These are phyloP conservation scores for Lycophotia porphyrea DNA, from an alignment of 2,888 invertebrate genomes.

Conservation along the genomic window DNA sequence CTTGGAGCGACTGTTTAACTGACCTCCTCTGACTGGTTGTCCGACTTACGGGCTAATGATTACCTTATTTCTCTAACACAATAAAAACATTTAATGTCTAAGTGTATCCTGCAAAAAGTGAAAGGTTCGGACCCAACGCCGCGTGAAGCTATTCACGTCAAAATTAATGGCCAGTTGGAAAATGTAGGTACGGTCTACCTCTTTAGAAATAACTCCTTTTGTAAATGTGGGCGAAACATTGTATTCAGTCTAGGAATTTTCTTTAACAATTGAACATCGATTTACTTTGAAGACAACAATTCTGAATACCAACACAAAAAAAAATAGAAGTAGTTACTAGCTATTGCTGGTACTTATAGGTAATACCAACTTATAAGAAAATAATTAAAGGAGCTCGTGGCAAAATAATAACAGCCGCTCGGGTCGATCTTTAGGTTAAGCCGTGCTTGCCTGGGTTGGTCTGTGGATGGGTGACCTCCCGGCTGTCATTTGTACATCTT, in stretches of 20 bases:
- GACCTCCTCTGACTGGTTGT: neutral
- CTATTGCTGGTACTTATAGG: too few relatives aligned
- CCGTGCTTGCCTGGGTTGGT: too few relatives aligned
- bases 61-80: neutral
- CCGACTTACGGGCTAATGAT: neutral
- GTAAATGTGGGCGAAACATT: slow-evolving; percentile 30
- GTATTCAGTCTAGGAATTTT: slow-evolving; percentile 14
- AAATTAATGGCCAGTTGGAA: slow-evolving; percentile 41
- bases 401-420: too few relatives aligned
- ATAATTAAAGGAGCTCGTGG: too few relatives aligned
- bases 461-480: too few relatives aligned
- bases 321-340: neutral
- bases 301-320: neutral
- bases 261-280: slow-evolving; percentile 43
- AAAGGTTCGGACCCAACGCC: slow-evolving; percentile 18
- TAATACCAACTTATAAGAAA: too few relatives aligned
- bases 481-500: too few relatives aligned
- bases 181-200: slow-evolving; percentile 13
- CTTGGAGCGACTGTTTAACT: neutral
- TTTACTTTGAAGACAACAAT: slow-evolving; percentile 18
- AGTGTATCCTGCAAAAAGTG: slow-evolving; percentile 23
- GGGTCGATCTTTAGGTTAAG: too few relatives aligned
- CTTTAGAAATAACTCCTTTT: slow-evolving; percentile 44
- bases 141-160: slow-evolving; percentile 37
- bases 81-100: slow-evolving; percentile 1